These are phyloP conservation scores for Argynnis bischoffii DNA, from an alignment of 2,888 invertebrate species.

Conservation along the genomic window DNA sequence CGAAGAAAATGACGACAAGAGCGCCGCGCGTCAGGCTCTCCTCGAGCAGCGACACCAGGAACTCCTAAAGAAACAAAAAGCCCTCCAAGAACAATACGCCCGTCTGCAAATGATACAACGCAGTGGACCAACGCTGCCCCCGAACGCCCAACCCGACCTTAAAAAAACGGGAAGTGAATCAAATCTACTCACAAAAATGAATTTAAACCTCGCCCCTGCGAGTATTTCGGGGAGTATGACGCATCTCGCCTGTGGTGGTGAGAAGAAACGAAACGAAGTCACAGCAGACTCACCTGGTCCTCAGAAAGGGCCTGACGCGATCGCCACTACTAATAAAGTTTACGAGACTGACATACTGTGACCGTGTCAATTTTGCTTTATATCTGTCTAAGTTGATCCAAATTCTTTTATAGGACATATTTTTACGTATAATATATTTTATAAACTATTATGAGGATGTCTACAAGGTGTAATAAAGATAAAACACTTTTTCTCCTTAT, in stretches of 20 bases:
- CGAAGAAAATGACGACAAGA: conserved; percentile 60
- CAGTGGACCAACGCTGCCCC: conserved; percentile 85
- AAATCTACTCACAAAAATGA: conserved; percentile 92
- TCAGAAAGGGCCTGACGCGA: conserved; percentile 49
- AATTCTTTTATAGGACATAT: conserved; percentile 27
- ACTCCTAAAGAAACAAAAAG: conserved; percentile 92
- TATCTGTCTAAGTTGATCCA: conserved; percentile 51
- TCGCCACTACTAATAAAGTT: conserved; percentile 88
- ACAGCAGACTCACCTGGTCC: conserved; percentile 36
- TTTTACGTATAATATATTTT: conserved; percentile 14
- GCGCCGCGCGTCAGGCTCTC: conserved; percentile 84
- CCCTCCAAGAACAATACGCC: conserved; percentile 95
- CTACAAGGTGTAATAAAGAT: conserved; percentile 2
- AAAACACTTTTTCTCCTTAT: background rate
- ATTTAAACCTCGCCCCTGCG: conserved; percentile 84
- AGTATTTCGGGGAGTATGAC: conserved; percentile 71
- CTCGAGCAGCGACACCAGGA: conserved; percentile 95
- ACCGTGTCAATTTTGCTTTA: conserved; percentile 64
- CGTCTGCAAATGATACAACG: conserved; percentile 93
- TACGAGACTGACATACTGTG: conserved; percentile 98
- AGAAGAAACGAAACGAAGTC: conserved; percentile 38
- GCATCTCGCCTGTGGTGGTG: conserved; percentile 57
- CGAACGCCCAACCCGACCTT: conserved; percentile 85
- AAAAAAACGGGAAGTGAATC: conserved; percentile 95
- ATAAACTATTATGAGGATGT: conserved; percentile 3